Evolutionary conservation across 2,797 vertebrate species (phyloP), one percentile per base, ranked within the genome.

Genomic region (Gadopsis marmoratus): DNA sequence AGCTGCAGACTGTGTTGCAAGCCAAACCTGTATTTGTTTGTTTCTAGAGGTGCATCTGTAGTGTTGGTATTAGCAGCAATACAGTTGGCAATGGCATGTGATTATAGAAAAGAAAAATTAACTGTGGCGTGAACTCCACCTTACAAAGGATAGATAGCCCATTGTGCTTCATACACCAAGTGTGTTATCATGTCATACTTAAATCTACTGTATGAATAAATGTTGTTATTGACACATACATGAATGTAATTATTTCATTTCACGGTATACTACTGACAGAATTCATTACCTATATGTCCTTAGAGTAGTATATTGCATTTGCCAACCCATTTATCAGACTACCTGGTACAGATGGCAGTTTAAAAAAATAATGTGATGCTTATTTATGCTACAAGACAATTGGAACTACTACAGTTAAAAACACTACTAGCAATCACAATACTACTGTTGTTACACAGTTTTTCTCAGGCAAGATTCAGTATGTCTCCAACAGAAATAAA

Each of bases 141-240:
- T 43, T 55, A 23, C 16, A 58, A 45, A 35, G 10, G 51, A 56
- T 3, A 50, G 33, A 62, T 5, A 41, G 19, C 31, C 8, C 64
- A 8, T 35, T 29, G 26, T 68, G 59, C 58, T 59, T 51, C 16
- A 37, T 12, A n/a, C 50, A 7, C 43, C 1, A 8, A 59, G 66
- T 58, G 41, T 67, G 41, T 65, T 23, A 16, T 10, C 37, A 26
- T 65, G 21, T 39, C 7, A 5, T 21, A 41, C 9, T 47, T 41
- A 33, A 12, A 12, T 74, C 26, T 21, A 51, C 14, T 3, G 2
- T 47, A 54, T 50, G 2, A 78, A 84, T 68, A 84, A 69, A 78
- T 74, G 8, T 45, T 26, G 26, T 26, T 68, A 53, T 66, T 48
- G 23, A 65, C 26, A 72, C 37, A 63, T 21, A 21, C 0, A n/a